A percentile compares a stretch with the other conserved stretches of the same genome.
phyloP scores from a whole-genome alignment of 2,113 vertebrate genomes.

The Macroglossus sobrinus region DNA sequence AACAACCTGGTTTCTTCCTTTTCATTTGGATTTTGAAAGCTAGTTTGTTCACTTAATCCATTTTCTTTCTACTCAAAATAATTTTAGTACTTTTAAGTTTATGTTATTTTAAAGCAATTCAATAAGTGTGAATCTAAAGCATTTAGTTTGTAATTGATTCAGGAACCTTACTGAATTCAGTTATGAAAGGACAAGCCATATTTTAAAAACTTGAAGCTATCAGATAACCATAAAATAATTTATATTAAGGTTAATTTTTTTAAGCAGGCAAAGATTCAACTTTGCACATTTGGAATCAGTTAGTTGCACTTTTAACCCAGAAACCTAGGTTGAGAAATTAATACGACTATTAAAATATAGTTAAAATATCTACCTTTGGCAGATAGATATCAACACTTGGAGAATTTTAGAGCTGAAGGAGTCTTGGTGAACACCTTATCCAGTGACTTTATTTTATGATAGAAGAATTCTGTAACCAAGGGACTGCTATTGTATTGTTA shows the following conservation, averaged over 20 bases:
- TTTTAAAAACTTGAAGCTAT: neutral
- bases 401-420: neutral
- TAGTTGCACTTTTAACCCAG: constrained; percentile 7
- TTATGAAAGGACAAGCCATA: neutral
- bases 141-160: neutral
- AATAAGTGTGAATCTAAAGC: neutral
- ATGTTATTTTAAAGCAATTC: constrained; percentile 31
- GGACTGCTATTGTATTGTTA: neutral
- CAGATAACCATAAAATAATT: neutral
- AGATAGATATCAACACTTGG: neutral
- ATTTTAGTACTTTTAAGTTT: constrained; percentile 19
- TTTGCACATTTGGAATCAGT: constrained; percentile 19
- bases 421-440: neutral
- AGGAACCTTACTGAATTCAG: neutral
- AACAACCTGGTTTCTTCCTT: neutral
- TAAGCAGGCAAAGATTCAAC: neutral
- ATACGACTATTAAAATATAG: neutral
- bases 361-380: neutral
- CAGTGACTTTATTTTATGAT: neutral
- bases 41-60: neutral
- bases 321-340: constrained; percentile 34
- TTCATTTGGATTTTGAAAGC: neutral
- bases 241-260: neutral
- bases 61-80: neutral
- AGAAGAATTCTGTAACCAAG: neutral